Evolutionary conservation across 1,140 invertebrate species (phyloP).

Genomic region (Cydia fagiglandana): DNA sequence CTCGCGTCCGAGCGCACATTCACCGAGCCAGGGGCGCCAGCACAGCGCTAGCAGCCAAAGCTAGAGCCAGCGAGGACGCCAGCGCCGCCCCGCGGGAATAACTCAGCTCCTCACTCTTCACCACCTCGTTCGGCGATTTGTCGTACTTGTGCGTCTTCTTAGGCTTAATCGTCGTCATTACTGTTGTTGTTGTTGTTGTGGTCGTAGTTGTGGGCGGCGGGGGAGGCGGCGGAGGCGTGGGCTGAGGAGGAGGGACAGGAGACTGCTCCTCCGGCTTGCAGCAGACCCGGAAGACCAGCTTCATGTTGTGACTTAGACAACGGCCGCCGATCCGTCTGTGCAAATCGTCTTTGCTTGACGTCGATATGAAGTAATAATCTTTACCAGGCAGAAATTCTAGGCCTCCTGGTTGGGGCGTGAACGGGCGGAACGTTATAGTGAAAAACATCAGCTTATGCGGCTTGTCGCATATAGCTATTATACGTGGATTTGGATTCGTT

Average conservation of each 20-base stretch:
- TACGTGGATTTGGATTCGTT: slow-evolving; percentile 94
- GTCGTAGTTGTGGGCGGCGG: slow-evolving; percentile 77
- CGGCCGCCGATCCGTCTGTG: slow-evolving; percentile 94
- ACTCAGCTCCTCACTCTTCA: slow-evolving; percentile 94
- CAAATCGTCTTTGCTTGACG: slow-evolving; percentile 94
- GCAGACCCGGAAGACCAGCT: slow-evolving; percentile 97
- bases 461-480: slow-evolving; percentile 97
- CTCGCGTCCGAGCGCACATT: slow-evolving; percentile 69
- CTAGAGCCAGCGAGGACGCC: slow-evolving; percentile 66
- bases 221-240: slow-evolving; percentile 76
- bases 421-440: slow-evolving; percentile 97
- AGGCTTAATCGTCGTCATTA: slow-evolving; percentile 72
- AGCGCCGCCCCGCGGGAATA: slow-evolving; percentile 79
- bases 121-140: slow-evolving; percentile 93
- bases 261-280: slow-evolving; percentile 84
- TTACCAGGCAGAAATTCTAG: slow-evolving; percentile 96
- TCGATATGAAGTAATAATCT: slow-evolving; percentile 97
- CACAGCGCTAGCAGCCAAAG: slow-evolving; percentile 66
- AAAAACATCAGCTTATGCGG: slow-evolving; percentile 96
- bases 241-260: slow-evolving; percentile 74
- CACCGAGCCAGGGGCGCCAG: slow-evolving; percentile 74
- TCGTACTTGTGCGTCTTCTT: slow-evolving; percentile 88
- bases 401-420: slow-evolving; percentile 96
- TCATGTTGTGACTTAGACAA: slow-evolving; percentile 96
- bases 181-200: slow-evolving; percentile 65